These are phyloP conservation scores for Rhinopomastus cyanomelas DNA, from an alignment of 2,113 vertebrate genomes.

Conservation along the genomic window DNA sequence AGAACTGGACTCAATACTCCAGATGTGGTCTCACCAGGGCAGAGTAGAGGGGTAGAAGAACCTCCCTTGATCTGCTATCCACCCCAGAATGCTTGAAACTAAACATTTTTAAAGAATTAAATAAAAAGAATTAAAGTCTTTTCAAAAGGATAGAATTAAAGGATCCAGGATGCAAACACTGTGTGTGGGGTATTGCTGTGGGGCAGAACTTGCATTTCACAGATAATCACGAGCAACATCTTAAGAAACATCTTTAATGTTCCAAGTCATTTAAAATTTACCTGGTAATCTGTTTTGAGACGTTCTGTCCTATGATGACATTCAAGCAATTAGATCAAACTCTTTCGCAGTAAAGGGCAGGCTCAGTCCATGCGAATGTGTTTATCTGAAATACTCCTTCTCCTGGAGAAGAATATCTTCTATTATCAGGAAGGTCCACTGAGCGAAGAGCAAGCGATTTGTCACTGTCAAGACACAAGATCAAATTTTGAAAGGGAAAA, in stretches of 20 bases:
- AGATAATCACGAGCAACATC: background rate
- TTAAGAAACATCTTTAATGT: background rate
- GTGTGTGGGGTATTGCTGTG: background rate
- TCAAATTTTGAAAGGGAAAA: constrained; percentile 61
- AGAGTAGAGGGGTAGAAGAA: too few relatives aligned
- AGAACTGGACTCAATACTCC: too few relatives aligned
- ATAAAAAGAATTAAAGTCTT: too few relatives aligned
- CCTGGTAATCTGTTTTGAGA: background rate
- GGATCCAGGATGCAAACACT: background rate
- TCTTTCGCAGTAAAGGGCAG: constrained; percentile 32
- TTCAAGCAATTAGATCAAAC: constrained; percentile 45
- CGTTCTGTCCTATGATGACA: background rate
- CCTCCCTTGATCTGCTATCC: too few relatives aligned
- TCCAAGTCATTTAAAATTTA: background rate
- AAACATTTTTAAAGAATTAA: background rate
- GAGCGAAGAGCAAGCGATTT: constrained; percentile 42
- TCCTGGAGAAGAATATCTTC: constrained; percentile 38
- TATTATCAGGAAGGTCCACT: constrained; percentile 43
- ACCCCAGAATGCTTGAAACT: too few relatives aligned
- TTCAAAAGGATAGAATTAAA: too few relatives aligned
- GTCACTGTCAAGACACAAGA: constrained; percentile 63
- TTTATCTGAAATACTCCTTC: constrained; percentile 62
- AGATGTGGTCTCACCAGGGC: too few relatives aligned
- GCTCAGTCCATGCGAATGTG: background rate
- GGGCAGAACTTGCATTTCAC: background rate